A percentile compares a stretch with the other conserved stretches of the same genome.
These are phyloP conservation scores for Hyperoplus immaculatus DNA, from an alignment of 2,797 vertebrate species.

Conservation along the genomic window DNA sequence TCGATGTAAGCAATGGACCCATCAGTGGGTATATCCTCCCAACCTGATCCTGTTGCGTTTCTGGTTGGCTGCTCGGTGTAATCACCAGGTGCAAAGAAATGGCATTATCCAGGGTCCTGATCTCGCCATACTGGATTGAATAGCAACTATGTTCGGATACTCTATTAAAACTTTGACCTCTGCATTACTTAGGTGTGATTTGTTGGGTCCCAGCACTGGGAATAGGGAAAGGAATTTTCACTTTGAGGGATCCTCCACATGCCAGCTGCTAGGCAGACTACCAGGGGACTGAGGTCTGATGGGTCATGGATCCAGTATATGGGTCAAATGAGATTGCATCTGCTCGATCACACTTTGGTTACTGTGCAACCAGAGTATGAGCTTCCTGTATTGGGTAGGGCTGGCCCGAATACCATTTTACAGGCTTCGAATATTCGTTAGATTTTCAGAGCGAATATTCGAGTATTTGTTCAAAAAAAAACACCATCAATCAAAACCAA, in stretches of 20 bases:
- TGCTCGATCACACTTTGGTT: conserved; percentile 13
- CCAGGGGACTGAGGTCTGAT: conserved; percentile 9
- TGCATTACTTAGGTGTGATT: conserved; percentile 75
- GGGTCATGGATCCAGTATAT: conserved; percentile 33
- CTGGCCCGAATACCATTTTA: no score
- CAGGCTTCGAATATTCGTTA: no score
- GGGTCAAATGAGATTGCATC: conserved; percentile 25
- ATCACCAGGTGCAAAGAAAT: conserved; percentile 83
- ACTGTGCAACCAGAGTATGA: conserved; percentile 6
- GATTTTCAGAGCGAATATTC: no score
- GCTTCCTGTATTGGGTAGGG: not conserved
- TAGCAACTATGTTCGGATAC: conserved; percentile 64
- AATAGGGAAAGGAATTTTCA: conserved; percentile 43
- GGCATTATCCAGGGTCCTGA: conserved; percentile 83
- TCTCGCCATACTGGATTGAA: conserved; percentile 64
- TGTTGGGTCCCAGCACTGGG: conserved; percentile 26
- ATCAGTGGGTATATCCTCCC: conserved; percentile 69
- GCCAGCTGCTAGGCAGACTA: conserved; percentile 53
- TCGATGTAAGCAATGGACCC: conserved; percentile 59
- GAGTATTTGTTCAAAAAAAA: no score
- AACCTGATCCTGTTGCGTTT: conserved; percentile 69
- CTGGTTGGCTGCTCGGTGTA: conserved; percentile 75
- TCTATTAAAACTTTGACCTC: conserved; percentile 81
- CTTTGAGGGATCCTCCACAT: conserved; percentile 22
- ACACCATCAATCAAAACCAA: no score